Conservation (phyloP, 2,113 vertebrate genomes). For the Donacobius atricapilla region DNA sequence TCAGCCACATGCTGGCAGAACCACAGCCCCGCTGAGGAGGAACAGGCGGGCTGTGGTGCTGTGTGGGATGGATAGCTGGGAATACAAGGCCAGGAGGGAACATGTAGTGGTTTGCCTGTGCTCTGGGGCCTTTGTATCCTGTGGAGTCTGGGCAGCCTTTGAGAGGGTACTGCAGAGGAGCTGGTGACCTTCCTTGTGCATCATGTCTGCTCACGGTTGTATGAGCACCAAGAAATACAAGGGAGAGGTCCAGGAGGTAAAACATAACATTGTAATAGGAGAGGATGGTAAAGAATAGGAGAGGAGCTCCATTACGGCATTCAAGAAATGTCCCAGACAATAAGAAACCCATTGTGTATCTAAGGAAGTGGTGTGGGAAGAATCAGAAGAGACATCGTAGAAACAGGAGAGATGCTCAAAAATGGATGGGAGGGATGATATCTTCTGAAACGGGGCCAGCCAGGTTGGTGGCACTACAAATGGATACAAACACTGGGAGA, state of each 20-base stretch:
- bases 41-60: not conserved
- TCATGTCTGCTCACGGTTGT: not conserved
- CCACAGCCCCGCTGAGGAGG: not conserved
- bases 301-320: not conserved
- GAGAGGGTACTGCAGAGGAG: not conserved
- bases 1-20: not conserved
- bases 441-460: not conserved
- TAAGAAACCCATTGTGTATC: not conserved
- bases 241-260: not conserved
- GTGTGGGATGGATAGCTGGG: not conserved
- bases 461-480: not conserved
- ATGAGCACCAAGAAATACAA: not conserved
- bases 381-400: not conserved
- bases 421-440: not conserved
- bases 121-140: not conserved
- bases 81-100: not conserved
- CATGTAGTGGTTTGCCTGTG: not conserved
- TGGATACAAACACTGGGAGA: not conserved
- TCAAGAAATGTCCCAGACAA: not conserved
- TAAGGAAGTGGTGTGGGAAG: not conserved
- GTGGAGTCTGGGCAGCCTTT: not conserved
- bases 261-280: not conserved
- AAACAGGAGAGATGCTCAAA: not conserved
- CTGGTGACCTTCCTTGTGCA: not conserved
- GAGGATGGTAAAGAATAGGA: not conserved